Conservation (phyloP, 2,888 invertebrate genomes). For the Morinoia aosen region DNA sequence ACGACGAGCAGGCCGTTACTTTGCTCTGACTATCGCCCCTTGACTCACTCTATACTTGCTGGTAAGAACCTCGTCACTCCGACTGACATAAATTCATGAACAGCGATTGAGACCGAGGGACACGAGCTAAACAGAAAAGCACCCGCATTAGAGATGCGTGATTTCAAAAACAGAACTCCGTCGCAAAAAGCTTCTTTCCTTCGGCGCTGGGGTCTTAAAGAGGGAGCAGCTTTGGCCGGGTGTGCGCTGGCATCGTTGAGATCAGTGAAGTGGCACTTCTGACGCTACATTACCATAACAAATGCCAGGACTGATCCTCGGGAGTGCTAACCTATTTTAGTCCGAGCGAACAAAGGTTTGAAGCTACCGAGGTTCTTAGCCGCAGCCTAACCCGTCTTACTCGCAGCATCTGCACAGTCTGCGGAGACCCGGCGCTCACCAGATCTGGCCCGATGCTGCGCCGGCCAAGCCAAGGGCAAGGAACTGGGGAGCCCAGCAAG, state of each 20-base stretch:
- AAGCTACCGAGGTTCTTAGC: conserved; percentile 6
- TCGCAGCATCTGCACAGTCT: neutral
- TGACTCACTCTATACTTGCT: conserved; percentile 18
- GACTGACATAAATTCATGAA: conserved; percentile 48
- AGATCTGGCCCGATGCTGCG: neutral
- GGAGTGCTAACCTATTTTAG: conserved; percentile 53
- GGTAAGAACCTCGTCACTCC: conserved; percentile 9
- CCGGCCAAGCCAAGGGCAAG: neutral
- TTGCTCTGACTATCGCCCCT: conserved; percentile 7
- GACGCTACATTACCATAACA: conserved; percentile 42
- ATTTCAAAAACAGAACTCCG: neutral
- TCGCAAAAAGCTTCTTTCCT: no score
- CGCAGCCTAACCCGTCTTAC: neutral
- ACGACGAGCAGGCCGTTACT: neutral
- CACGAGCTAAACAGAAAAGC: conserved; percentile 26
- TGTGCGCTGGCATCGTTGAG: neutral
- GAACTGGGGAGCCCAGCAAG: neutral
- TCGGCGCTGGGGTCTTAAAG: neutral
- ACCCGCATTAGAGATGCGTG: conserved; percentile 39
- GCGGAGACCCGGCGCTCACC: neutral
- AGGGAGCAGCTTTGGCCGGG: neutral
- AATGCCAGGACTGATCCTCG: conserved; percentile 39
- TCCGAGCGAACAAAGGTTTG: conserved; percentile 43
- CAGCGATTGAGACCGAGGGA: conserved; percentile 37
- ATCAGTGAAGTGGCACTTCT: neutral